These are phyloP conservation scores for Sciurus carolinensis DNA, from an alignment of 2,797 vertebrate genomes.

Conservation along the genomic window DNA sequence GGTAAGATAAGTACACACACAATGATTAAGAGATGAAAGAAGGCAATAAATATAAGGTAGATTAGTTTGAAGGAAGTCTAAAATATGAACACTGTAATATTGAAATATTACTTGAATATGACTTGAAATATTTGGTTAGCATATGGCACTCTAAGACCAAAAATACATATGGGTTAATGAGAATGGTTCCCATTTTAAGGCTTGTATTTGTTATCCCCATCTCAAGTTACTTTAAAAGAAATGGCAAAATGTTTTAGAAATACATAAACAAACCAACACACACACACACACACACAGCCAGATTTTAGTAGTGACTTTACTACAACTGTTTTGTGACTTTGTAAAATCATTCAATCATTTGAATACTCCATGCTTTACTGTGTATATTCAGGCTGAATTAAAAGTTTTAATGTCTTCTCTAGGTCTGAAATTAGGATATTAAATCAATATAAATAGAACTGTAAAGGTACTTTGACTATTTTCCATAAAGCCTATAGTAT, in stretches of 20 bases:
- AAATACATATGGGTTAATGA: neutral
- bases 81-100: neutral
- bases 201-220: neutral
- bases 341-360: slow-evolving; percentile 10
- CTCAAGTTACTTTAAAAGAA: slow-evolving; percentile 5
- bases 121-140: neutral
- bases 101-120: too few species aligned
- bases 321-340: neutral
- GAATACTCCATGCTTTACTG: neutral
- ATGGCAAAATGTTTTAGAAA: neutral
- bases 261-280: neutral
- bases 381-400: slow-evolving; percentile 34
- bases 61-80: neutral
- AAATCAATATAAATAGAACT: neutral
- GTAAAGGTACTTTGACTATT: neutral
- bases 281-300: too few species aligned
- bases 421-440: neutral
- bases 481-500: slow-evolving; percentile 26
- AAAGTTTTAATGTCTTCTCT: neutral
- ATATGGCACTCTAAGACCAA: neutral
- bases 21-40: neutral
- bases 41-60: neutral
- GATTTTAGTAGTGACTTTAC: neutral
- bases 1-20: neutral
- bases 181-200: slow-evolving; percentile 15